Evolutionary conservation across 2,888 invertebrate genomes (phyloP).

Genomic region (Eilema sororculum): DNA sequence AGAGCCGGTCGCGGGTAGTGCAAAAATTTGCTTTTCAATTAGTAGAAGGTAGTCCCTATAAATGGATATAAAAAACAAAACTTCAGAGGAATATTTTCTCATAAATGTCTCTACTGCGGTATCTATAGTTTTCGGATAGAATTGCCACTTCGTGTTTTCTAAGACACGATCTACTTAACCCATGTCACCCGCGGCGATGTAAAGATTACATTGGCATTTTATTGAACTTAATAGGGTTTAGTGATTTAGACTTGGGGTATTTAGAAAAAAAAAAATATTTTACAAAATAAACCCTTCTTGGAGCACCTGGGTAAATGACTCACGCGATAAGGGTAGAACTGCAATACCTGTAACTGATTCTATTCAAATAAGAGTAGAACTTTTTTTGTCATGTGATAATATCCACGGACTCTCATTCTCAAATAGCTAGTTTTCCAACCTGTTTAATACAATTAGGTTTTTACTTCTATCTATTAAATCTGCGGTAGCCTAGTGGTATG

Average conservation of each 20-base stretch:
- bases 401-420: not conserved
- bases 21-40: no score
- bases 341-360: no score
- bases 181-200: not conserved
- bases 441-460: not conserved
- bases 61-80: no score
- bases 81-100: not conserved
- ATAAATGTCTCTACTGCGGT: not conserved
- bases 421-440: not conserved
- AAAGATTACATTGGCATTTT: not conserved
- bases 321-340: not conserved
- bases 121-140: not conserved
- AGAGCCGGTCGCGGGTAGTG: no score
- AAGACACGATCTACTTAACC: not conserved
- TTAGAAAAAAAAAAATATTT: not conserved
- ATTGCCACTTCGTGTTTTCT: not conserved
- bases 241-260: not conserved
- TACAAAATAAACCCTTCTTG: not conserved
- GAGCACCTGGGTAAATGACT: not conserved
- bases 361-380: no score
- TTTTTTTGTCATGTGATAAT: no score
- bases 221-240: not conserved
- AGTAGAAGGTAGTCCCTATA: no score
- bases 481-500: no score
- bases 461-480: no score